Evolutionary conservation across 2,797 vertebrate species (phyloP).

Genomic region (Falco rusticolus): DNA sequence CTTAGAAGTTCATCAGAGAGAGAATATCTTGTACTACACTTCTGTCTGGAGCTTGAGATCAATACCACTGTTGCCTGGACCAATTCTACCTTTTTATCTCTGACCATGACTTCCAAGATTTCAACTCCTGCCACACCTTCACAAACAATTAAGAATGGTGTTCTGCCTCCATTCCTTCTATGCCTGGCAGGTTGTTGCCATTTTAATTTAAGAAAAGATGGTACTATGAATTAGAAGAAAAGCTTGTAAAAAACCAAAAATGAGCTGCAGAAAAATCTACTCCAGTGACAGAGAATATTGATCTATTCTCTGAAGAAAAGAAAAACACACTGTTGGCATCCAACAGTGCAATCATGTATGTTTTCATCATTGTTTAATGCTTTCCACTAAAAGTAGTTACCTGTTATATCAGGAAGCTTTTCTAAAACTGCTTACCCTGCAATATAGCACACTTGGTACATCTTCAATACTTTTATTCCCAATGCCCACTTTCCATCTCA

Average conservation of each 20-base stretch:
- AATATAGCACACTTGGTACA: neutral
- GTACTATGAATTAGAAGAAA: neutral
- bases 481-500: neutral
- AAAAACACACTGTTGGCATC: neutral
- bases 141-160: neutral
- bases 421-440: neutral
- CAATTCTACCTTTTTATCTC: neutral
- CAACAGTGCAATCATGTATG: neutral
- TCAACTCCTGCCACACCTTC: neutral
- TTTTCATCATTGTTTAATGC: neutral
- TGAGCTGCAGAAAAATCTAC: neutral
- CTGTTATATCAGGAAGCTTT: neutral
- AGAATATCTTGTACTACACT: slow-evolving; percentile 1
- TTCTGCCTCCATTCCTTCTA: neutral
- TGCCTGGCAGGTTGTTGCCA: neutral
- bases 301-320: neutral
- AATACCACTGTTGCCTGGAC: neutral
- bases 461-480: neutral
- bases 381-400: neutral
- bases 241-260: neutral
- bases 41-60: neutral
- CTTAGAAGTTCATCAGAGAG: slow-evolving; percentile 52
- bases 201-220: neutral
- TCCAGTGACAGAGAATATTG: neutral
- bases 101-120: neutral